Base-by-base conservation (phyloP, 2,113 vertebrate species). In the Nipponia nippon region DNA sequence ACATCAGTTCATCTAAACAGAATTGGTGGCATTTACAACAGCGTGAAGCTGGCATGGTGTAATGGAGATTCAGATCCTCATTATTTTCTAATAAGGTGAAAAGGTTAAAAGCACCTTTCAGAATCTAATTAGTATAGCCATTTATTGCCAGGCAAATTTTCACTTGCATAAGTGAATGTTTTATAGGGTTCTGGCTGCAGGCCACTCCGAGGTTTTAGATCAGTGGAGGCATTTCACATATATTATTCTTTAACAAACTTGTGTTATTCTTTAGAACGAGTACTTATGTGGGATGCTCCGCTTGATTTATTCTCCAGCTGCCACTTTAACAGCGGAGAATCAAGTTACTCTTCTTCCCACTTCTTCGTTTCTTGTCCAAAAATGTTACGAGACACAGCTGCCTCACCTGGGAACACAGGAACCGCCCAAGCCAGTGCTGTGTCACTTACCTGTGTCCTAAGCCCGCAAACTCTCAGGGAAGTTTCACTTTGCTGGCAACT, bases 81-180 rank as follows among this genome's bases (percentile, higher is more conserved):
- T 25, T 90, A 8, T 50, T 86, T 87, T 86, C 75, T 56, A 30
- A 9, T 61, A 65, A 83, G 82, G 49, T 66, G 66, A 66, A 80
- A 93, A 90, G 36, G 71, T 11, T 92, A 92, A 95, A 83, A 90
- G 30, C 25, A 88, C 40, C 62, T 93, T 93, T 91, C 66, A 90
- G 77, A 78, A 83, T 70, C 62, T 86, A 88, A 95, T 94, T 91
- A 92, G 82, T 20, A 7, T 9, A 83, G 71, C 14, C 59, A 46
- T 67, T 95, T 63, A 78, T 70, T 79, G 80, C 69, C 72, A 91
- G 83, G 89, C 30, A 89, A 75, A 91, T 87, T 91, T 86, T 56
- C 73, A 55, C 55, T 83, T 55, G 25, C 56, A 5, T 40, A 71
- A 90, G 44, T 47, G 34, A 87, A 79, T 69, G 25, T 69, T 90